Percentiles rank a stretch among this genome's conserved stretches.
These are phyloP conservation scores for Dusona sp. DNA, from an alignment of 2,888 invertebrate genomes.

Conservation along the genomic window DNA sequence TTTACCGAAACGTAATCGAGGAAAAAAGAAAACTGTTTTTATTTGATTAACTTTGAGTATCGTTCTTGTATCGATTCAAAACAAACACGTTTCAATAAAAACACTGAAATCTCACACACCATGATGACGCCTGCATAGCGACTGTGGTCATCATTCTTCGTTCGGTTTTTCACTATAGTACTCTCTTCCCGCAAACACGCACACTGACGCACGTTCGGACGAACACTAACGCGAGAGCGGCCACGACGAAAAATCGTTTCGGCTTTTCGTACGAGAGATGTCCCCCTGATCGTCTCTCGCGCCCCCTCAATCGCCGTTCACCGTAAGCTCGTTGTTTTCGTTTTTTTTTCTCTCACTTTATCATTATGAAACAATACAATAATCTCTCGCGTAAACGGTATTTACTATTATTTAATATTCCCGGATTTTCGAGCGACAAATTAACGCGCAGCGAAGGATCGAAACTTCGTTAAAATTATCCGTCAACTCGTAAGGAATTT, in stretches of 20 bases:
- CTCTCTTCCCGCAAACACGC: conserved; percentile 5
- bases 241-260: conserved; percentile 47
- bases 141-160: conserved; percentile 60
- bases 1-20: background rate
- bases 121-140: conserved; percentile 76
- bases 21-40: conserved; percentile 23
- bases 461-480: conserved; percentile 27
- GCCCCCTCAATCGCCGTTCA: conserved; percentile 34
- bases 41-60: conserved; percentile 24
- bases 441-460: background rate
- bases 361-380: conserved; percentile 46
- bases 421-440: background rate
- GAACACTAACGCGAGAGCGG: conserved; percentile 32
- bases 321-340: conserved; percentile 39
- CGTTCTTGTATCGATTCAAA: conserved; percentile 75
- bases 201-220: conserved; percentile 22
- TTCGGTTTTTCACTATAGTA: conserved; percentile 29
- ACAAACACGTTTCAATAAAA: conserved; percentile 75
- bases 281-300: conserved; percentile 29
- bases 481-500: conserved; percentile 42
- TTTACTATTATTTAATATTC: conserved; percentile 28
- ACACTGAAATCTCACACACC: conserved; percentile 72
- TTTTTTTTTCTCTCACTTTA: conserved; percentile 32
- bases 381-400: conserved; percentile 7
- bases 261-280: conserved; percentile 45